These are phyloP conservation scores for Apodemus agrarius DNA, from an alignment of 2,797 vertebrate species.

Conservation along the genomic window DNA sequence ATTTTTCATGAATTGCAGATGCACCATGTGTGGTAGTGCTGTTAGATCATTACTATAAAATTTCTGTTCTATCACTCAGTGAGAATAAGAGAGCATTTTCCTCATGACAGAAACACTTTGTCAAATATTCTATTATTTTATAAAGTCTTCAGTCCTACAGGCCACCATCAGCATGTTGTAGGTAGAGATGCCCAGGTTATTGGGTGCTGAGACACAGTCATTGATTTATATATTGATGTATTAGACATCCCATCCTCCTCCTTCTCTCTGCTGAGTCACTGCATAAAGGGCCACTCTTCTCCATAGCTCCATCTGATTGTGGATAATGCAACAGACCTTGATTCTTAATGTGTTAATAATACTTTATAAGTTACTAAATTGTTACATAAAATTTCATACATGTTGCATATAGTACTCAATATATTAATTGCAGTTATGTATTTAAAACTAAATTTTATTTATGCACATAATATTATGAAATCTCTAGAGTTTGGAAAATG, in stretches of 20 bases:
- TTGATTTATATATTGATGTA: not conserved
- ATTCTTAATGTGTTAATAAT: not conserved
- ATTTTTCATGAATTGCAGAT: not conserved
- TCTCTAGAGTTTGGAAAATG: not conserved
- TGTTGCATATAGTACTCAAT: not conserved
- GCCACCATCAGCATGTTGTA: not conserved
- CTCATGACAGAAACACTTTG: not conserved
- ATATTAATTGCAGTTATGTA: too few relatives aligned
- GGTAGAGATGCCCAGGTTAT: not conserved
- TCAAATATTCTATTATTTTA: not conserved
- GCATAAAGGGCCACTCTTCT: rapidly evolving
- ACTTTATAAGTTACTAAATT: not conserved
- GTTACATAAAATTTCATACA: not conserved
- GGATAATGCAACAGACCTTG: not conserved
- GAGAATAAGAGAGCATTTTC: not conserved
- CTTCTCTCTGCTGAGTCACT: not conserved
- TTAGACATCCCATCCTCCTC: too few relatives aligned
- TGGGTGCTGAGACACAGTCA: not conserved
- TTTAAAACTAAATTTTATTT: not conserved
- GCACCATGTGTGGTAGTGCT: not conserved
- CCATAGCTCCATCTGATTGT: not conserved
- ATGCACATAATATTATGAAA: not conserved
- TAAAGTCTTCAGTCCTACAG: not conserved
- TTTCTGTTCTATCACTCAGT: not conserved
- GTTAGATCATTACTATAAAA: not conserved